These are phyloP conservation scores for Andrena flavipes DNA, from an alignment of 2,888 invertebrate genomes.

Conservation along the genomic window DNA sequence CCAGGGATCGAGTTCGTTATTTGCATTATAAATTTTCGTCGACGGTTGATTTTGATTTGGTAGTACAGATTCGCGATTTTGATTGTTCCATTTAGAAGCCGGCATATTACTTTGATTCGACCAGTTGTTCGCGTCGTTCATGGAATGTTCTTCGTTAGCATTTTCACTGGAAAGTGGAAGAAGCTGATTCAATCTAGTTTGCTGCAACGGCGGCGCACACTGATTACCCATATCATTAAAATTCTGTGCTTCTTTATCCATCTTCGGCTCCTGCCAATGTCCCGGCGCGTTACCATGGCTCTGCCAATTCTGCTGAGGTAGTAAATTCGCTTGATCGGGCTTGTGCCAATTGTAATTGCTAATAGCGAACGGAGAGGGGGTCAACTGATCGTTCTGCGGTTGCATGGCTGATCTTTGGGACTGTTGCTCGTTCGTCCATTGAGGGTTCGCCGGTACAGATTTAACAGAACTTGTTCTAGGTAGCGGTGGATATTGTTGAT, in stretches of 20 bases:
- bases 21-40: conserved; percentile 43
- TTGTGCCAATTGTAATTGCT: conserved; percentile 78
- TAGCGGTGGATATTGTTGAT: conserved; percentile 72
- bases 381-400: conserved; percentile 55
- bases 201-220: conserved; percentile 56
- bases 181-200: conserved; percentile 57
- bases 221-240: conserved; percentile 71
- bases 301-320: conserved; percentile 73
- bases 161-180: conserved; percentile 57
- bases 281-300: conserved; percentile 72
- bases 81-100: conserved; percentile 73
- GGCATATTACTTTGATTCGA: conserved; percentile 36
- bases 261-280: conserved; percentile 76
- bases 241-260: conserved; percentile 66
- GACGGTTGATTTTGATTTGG: conserved; percentile 62
- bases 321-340: conserved; percentile 67
- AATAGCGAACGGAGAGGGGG: conserved; percentile 54
- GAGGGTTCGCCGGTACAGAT: conserved; percentile 57
- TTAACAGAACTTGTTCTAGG: conserved; percentile 66
- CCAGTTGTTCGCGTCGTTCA: conserved; percentile 61
- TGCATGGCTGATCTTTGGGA: conserved; percentile 41
- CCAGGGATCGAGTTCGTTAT: conserved; percentile 61
- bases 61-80: conserved; percentile 68
- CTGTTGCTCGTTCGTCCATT: conserved; percentile 69
- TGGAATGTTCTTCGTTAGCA: conserved; percentile 64